Evolutionary conservation across 2,888 invertebrate species (phyloP).

Genomic region (Chrysotoxum bicinctum): DNA sequence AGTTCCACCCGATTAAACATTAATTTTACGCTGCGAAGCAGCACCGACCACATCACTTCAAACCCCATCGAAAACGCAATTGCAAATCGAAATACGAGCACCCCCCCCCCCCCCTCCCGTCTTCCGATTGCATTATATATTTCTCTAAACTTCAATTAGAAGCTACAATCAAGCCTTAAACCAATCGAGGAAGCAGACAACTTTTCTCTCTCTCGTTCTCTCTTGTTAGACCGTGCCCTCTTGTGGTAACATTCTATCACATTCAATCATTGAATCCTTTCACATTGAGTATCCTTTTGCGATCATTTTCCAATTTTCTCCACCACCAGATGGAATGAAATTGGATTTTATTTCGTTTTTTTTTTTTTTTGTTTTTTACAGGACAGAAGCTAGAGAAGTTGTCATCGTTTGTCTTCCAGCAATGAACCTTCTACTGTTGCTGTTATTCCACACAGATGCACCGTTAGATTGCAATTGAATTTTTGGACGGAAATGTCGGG

Average conservation of each 20-base stretch:
- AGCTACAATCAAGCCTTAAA: conserved; percentile 67
- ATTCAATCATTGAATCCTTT: conserved; percentile 69
- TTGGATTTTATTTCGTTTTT: conserved; percentile 58
- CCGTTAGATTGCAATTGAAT: conserved; percentile 63
- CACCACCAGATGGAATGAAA: conserved; percentile 71
- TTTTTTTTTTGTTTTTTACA: background rate
- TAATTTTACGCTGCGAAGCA: conserved; percentile 9
- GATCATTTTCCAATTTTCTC: conserved; percentile 72
- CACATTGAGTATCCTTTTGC: conserved; percentile 68
- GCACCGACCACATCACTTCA: background rate
- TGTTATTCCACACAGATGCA: conserved; percentile 65
- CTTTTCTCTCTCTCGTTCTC: background rate
- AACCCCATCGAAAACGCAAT: conserved; percentile 6
- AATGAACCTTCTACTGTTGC: conserved; percentile 51
- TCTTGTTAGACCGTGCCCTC: no score
- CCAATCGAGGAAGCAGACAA: conserved; percentile 33
- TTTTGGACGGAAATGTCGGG: conserved; percentile 62
- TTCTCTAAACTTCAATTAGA: conserved; percentile 69
- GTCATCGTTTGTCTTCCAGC: conserved; percentile 70
- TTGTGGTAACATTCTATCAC: conserved; percentile 55
- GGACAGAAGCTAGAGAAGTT: conserved; percentile 36
- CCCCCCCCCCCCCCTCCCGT: background rate
- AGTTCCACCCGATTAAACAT: conserved; percentile 58
- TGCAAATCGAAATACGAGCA: conserved; percentile 30
- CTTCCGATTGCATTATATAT: conserved; percentile 60